These are phyloP conservation scores for Athene noctua DNA, from an alignment of 2,113 vertebrate genomes.

Conservation along the genomic window DNA sequence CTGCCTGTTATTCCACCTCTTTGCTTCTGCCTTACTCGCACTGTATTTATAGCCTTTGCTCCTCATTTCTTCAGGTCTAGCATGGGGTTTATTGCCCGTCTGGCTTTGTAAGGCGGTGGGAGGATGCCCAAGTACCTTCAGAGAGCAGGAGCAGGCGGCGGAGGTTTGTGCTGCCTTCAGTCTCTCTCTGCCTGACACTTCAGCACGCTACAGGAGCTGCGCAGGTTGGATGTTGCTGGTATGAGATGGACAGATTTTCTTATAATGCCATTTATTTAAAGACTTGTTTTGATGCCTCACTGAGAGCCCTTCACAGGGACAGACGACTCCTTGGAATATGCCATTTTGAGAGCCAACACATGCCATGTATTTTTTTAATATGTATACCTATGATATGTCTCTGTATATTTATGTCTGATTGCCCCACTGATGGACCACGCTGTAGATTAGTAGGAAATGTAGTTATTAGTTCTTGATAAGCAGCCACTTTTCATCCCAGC, in stretches of 20 bases:
- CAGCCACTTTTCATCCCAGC: conserved; percentile 21
- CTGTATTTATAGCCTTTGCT: not conserved
- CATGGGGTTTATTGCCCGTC: fast-evolving
- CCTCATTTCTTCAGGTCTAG: not conserved
- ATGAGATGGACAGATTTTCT: not conserved
- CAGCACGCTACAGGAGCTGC: not conserved
- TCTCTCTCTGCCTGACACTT: not conserved
- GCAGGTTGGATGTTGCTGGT: not conserved
- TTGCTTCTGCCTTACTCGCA: not conserved
- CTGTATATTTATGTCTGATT: not conserved
- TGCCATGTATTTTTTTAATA: no score
- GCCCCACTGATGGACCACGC: not conserved
- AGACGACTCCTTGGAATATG: not conserved
- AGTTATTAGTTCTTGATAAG: conserved; percentile 10
- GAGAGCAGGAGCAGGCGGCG: not conserved
- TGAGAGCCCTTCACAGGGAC: not conserved
- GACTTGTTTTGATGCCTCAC: not conserved
- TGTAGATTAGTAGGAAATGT: not conserved
- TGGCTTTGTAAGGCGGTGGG: not conserved
- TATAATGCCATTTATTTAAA: not conserved
- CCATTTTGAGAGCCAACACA: not conserved
- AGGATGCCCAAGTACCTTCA: not conserved
- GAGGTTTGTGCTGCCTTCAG: not conserved
- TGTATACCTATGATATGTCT: no score
- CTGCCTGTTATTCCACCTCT: not conserved